phyloP scores from a whole-genome alignment of 2,888 invertebrate species.

The Chrysolina haemoptera region DNA sequence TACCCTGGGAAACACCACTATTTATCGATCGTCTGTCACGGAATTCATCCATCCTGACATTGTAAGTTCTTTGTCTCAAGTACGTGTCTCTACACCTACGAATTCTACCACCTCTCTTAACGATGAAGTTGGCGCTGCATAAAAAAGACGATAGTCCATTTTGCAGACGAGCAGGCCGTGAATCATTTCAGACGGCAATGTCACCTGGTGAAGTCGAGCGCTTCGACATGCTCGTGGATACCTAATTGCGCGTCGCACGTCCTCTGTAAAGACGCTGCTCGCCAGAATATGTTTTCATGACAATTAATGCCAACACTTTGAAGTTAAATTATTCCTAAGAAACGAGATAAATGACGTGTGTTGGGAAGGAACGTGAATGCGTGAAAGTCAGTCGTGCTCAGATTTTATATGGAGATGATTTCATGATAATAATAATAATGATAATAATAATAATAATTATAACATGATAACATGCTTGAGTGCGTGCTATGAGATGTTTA shows the following conservation, averaged over 20 bases:
- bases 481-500: too few species aligned
- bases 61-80: too few species aligned
- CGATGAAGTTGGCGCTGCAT: not conserved
- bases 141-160: constrained; percentile 22
- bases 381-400: too few species aligned
- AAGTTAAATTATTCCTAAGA: constrained; percentile 57
- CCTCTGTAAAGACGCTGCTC: constrained; percentile 39
- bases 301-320: constrained; percentile 59
- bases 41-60: too few species aligned
- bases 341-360: too few species aligned
- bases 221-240: constrained; percentile 64
- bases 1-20: too few species aligned
- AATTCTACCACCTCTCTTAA: not conserved
- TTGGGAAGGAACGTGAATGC: too few species aligned
- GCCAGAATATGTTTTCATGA: constrained; percentile 42
- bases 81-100: not conserved
- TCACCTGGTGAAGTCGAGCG: constrained; percentile 64
- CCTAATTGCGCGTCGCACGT: constrained; percentile 60
- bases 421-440: too few species aligned
- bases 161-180: constrained; percentile 52
- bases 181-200: constrained; percentile 56
- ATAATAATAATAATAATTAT: too few species aligned
- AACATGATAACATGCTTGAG: too few species aligned
- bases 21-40: too few species aligned
- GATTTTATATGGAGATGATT: too few species aligned